phyloP scores from a whole-genome alignment of 2,888 invertebrate species.

The Griposia aprilina region DNA sequence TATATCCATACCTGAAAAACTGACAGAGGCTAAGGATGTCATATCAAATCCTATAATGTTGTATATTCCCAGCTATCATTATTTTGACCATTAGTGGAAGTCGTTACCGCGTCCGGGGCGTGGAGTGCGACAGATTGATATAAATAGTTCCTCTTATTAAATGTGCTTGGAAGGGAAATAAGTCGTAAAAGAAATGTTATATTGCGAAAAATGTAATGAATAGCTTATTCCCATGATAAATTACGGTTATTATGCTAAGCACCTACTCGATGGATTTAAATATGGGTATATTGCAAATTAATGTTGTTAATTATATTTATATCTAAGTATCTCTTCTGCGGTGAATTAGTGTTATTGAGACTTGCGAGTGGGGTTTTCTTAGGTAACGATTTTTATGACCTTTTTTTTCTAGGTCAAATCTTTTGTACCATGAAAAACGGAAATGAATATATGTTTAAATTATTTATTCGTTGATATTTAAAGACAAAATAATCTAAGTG shows the following conservation, averaged over 20 bases:
- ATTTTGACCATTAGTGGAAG: constrained; percentile 79
- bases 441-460: neutral
- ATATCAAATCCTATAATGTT: constrained; percentile 53
- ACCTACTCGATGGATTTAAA: constrained; percentile 56
- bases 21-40: too few species aligned
- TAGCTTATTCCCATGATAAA: constrained; percentile 55
- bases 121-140: constrained; percentile 84
- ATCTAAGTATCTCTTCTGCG: constrained; percentile 14
- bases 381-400: neutral
- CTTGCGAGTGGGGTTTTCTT: neutral
- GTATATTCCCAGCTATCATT: constrained; percentile 73
- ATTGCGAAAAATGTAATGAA: constrained; percentile 61
- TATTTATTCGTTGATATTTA: too few species aligned
- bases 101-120: constrained; percentile 81
- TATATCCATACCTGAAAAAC: neutral
- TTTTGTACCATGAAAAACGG: neutral
- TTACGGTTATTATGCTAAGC: constrained; percentile 48
- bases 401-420: neutral
- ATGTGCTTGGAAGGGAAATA: constrained; percentile 72
- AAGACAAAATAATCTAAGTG: neutral
- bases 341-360: constrained; percentile 7
- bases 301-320: constrained; percentile 31
- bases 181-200: constrained; percentile 70
- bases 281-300: constrained; percentile 44
- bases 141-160: constrained; percentile 84